These are phyloP conservation scores for Nettapus auritus DNA, from an alignment of 2,113 vertebrate genomes.

Conservation along the genomic window DNA sequence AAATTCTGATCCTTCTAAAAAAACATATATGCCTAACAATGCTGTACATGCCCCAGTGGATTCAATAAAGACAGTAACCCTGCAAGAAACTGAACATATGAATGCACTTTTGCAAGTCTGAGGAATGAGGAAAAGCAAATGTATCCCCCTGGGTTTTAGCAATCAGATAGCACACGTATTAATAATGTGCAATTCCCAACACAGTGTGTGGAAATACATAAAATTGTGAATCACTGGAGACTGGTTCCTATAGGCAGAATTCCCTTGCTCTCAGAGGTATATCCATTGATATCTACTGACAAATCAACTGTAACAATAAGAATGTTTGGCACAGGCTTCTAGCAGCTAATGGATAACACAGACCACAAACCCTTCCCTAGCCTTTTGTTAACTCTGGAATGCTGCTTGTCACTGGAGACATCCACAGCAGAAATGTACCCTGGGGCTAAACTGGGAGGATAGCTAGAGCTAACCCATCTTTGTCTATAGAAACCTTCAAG, in stretches of 20 bases:
- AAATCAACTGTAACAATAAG: constrained; percentile 55
- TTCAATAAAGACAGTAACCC: constrained; percentile 1
- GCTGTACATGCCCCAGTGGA: not conserved
- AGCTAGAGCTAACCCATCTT: constrained; percentile 52
- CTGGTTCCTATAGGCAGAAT: not conserved
- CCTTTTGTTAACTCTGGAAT: constrained; percentile 64
- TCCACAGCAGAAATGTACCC: constrained; percentile 40
- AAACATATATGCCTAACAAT: not conserved
- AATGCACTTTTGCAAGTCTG: not conserved
- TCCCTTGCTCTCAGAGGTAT: constrained; percentile 30
- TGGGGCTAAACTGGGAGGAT: constrained; percentile 41
- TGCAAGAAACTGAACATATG: constrained; percentile 7
- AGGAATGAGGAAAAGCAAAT: constrained; percentile 41
- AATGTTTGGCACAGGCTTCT: constrained; percentile 60
- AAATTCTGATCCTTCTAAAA: not conserved
- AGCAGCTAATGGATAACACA: constrained; percentile 69
- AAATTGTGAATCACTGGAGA: not conserved
- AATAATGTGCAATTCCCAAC: constrained; percentile 11
- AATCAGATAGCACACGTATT: constrained; percentile 2
- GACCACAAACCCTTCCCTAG: constrained; percentile 36
- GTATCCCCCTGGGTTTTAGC: not conserved
- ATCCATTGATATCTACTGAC: constrained; percentile 40
- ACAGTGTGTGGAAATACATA: not conserved
- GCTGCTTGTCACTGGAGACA: constrained; percentile 49
- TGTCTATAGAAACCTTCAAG: constrained; percentile 59